Evolutionary conservation across 2,888 invertebrate genomes (phyloP), one percentile per base, ranked within the genome.

Genomic region (Folsomia candida): DNA sequence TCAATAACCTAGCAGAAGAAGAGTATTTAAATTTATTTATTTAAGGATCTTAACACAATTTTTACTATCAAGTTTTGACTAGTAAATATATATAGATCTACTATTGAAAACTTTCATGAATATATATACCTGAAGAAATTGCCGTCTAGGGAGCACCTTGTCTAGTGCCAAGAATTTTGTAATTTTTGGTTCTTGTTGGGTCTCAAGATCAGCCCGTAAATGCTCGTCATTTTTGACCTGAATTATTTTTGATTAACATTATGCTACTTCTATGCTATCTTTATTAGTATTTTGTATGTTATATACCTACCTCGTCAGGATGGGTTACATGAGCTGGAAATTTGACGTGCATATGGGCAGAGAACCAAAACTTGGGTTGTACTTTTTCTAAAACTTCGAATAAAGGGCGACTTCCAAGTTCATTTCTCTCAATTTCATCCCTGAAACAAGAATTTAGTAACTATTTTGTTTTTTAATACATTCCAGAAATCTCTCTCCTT

Each of bases 341-440:
- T 84, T 95, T 93, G 80, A 93, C 93, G 84, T 99, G 99, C 76
- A 99, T 86, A 86, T 99, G 99, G 29, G 97, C 99, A 9, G 97
- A 86, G 85, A 99, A 99, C 97, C 98, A 99, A 84, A 92, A 93
- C 0, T 86, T 85, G 9, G 99, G 99, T 82, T 92, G 89, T 67
- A 98, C 83, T 51, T 86, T 83, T 69, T 89, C 85, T n/a, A 99
- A 84, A 37, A 99, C 84, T 75, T 94, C 92, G 84, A 91, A 90
- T 66, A 90, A 88, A 2, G 94, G 91, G 54, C 89, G 89, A 84
- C 93, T 97, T 18, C 99, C 99, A n/a, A 99, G 85, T 76, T 86
- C 85, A 74, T 91, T 89, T 4, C 86, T 86, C 73, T 91, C 89
- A 75, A 98, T 89, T 80, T 99, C 98, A 29, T 91, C 88, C 77